Evolutionary conservation across 2,113 vertebrate genomes (phyloP).

Genomic region (Strigops habroptila): DNA sequence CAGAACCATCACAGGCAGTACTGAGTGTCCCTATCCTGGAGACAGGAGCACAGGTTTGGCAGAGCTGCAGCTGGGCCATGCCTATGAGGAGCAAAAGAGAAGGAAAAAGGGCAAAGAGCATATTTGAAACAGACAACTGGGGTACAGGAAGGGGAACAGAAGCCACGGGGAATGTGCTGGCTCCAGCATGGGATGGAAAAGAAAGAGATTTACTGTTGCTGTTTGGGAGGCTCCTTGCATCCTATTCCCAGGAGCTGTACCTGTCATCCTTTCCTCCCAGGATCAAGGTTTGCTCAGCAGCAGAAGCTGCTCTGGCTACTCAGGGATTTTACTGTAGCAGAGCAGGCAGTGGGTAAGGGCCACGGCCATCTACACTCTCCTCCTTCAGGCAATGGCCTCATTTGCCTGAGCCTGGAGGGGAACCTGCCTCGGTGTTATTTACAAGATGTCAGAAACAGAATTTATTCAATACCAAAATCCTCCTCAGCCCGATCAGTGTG

Average conservation of each 20-base stretch:
- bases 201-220: neutral
- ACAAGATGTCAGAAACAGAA: neutral
- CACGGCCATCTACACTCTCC: fast-evolving
- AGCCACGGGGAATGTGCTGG: neutral
- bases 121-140: neutral
- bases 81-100: neutral
- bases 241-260: fast-evolving
- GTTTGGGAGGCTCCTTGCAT: neutral
- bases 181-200: neutral
- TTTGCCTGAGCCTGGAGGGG: neutral
- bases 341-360: neutral
- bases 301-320: neutral
- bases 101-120: neutral
- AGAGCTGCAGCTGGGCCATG: neutral
- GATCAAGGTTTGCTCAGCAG: neutral
- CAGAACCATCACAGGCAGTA: neutral
- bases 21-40: neutral
- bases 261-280: neutral
- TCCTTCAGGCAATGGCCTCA: neutral
- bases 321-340: neutral
- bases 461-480: neutral
- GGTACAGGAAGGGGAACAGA: neutral
- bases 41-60: neutral
- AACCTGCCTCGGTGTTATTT: neutral
- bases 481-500: neutral